Evolutionary conservation across 2,888 invertebrate species (phyloP).

Genomic region (Eupithecia tripunctaria): DNA sequence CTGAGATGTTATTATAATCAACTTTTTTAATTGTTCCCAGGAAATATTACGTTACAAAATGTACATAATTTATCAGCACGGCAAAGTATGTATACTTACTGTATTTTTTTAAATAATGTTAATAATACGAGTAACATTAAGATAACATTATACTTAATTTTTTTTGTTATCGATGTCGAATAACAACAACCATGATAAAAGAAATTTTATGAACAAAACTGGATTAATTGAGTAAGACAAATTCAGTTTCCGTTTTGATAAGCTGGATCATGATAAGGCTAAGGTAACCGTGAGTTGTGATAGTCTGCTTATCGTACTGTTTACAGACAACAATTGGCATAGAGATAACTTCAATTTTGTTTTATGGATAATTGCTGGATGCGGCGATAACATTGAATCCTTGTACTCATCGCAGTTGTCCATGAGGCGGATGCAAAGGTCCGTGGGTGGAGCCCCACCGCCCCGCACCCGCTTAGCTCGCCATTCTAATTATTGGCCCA

Average conservation of each 20-base stretch:
- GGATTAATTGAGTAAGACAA: neutral
- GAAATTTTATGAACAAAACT: neutral
- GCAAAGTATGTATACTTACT: neutral
- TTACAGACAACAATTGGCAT: constrained; percentile 6
- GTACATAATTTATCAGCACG: neutral
- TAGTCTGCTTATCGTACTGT: neutral
- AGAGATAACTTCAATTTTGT: neutral
- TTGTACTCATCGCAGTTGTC: constrained; percentile 67
- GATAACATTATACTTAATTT: neutral
- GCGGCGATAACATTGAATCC: constrained; percentile 62
- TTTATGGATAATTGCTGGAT: constrained; percentile 17
- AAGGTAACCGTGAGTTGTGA: neutral
- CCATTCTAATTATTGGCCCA: constrained; percentile 82
- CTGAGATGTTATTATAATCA: constrained; percentile 48
- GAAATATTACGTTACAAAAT: neutral
- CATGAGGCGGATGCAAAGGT: constrained; percentile 80
- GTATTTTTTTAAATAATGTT: neutral
- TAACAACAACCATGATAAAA: neutral
- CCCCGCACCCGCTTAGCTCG: constrained; percentile 70
- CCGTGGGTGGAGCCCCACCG: constrained; percentile 76
- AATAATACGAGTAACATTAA: neutral
- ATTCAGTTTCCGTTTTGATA: constrained; percentile 1
- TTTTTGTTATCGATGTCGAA: neutral
- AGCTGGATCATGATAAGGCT: constrained; percentile 8
- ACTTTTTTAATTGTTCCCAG: neutral